phyloP scores from a whole-genome alignment of 2,797 vertebrate genomes.

The Strix occidentalis region DNA sequence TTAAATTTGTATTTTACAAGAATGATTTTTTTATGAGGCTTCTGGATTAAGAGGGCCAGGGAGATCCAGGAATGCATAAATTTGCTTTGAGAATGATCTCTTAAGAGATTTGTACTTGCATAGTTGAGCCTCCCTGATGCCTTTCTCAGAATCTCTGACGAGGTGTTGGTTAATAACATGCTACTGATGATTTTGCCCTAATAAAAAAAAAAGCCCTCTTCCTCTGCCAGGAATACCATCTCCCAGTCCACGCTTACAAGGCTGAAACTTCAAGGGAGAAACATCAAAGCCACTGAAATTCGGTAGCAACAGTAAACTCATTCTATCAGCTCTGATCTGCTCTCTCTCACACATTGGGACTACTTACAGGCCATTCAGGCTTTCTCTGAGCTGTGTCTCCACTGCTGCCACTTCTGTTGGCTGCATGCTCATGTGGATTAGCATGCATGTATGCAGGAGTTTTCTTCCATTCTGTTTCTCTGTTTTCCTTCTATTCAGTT shows the following conservation, averaged over 20 bases:
- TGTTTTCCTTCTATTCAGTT: slow-evolving; percentile 3
- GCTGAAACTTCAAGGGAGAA: neutral
- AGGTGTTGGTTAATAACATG: neutral
- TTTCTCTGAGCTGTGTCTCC: neutral
- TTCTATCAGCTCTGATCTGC: neutral
- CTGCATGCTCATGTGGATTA: neutral
- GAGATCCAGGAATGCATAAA: neutral
- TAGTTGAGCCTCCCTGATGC: neutral
- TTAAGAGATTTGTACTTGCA: neutral
- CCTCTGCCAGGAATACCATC: neutral
- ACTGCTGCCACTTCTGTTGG: neutral
- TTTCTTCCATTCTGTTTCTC: neutral
- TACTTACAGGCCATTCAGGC: neutral
- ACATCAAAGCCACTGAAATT: neutral
- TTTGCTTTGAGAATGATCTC: neutral
- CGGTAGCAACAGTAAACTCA: neutral
- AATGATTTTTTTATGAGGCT: neutral
- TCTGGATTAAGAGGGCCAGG: neutral
- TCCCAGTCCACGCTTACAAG: neutral
- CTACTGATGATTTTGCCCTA: neutral
- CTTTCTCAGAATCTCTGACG: neutral
- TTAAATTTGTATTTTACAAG: neutral
- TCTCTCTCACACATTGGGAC: neutral
- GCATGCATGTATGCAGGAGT: neutral
- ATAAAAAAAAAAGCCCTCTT: neutral